A percentile compares a stretch with the other conserved stretches of the same genome.
Conservation (phyloP, 1,140 invertebrate species). For the Lethocerus indicus region DNA sequence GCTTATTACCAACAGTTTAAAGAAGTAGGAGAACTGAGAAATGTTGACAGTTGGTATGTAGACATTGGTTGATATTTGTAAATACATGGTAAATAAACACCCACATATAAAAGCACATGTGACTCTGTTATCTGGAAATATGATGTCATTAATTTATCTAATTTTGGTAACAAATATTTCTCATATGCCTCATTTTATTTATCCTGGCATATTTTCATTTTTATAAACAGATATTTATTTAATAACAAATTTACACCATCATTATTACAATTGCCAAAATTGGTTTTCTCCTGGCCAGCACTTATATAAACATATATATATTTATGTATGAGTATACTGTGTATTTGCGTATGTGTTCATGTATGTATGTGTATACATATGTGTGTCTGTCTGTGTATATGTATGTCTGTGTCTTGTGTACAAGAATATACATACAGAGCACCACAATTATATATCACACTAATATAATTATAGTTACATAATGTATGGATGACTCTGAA, state of each 20-base stretch:
- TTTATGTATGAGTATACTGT: background rate
- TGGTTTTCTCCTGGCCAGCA: conserved; percentile 8
- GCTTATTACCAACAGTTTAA: no score
- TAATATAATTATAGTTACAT: conserved; percentile 12
- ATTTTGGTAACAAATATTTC: no score
- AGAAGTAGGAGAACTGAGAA: no score
- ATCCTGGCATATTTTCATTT: conserved; percentile 3
- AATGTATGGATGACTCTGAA: conserved; percentile 11
- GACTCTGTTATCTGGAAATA: no score
- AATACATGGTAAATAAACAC: no score
- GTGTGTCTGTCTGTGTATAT: background rate
- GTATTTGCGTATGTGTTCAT: background rate
- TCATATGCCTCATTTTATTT: no score
- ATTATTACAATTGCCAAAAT: conserved; percentile 3
- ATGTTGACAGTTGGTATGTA: no score
- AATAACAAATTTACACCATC: conserved; percentile 13
- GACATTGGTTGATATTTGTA: no score
- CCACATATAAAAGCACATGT: no score
- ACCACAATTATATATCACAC: conserved; percentile 17
- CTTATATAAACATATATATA: conserved; percentile 5
- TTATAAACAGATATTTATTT: background rate
- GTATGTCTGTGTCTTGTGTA: conserved; percentile 5
- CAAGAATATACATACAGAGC: conserved; percentile 13
- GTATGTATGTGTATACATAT: background rate
- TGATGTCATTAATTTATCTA: no score